Evolutionary conservation across 2,888 invertebrate species (phyloP), one percentile per base, ranked within the genome.

Genomic region (Ramazzottius varieornatus): DNA sequence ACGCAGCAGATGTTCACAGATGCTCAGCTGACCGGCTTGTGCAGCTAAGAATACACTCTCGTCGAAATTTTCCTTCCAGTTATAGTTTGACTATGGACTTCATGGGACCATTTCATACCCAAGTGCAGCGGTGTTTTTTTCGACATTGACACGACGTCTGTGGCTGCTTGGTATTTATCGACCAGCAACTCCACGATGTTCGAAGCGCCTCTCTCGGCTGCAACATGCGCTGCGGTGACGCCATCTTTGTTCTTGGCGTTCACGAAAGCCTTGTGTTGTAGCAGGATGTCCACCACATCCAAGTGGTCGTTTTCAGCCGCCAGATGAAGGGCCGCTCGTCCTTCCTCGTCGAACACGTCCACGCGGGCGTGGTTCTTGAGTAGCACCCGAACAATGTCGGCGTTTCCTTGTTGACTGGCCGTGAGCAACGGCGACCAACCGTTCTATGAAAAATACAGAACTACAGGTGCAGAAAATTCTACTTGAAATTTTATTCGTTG

Each of bases 171-270:
- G 74, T 96, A 92, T 72, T 92, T 92, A 76, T 90, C 84, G 68
- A 98, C 88, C 67, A 98, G 82, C 74, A 92, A 88, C 73, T 88
- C 85, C 32, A 90, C 90, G 68, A 83, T 77, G 75, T 89, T 86
- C 20, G 88, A 85, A 77, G 86, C 94, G 2, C 96, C 96, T 74
- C 92, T 91, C 84, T 90, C 86, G 1, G 94, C 91, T 0, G 96
- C 94, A 74, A 94, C 80, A 79, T 98, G 98, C 24, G 98, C 80
- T 0, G 96, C 94, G 2, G 98, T 96, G 71, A 96, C 82, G 2
- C 98, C 96, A 68, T 90, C 88, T 73, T 96, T 83, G 1, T 94
- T 93, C 77, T 96, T 94, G 24, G 93, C 93, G 78, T 98, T 98
- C 68, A 98, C 96, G 77, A 96, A 98, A 0, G 98, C 96, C 78